Evolutionary conservation across 2,113 vertebrate species (phyloP).

Genomic region (Asarcornis scutulata): DNA sequence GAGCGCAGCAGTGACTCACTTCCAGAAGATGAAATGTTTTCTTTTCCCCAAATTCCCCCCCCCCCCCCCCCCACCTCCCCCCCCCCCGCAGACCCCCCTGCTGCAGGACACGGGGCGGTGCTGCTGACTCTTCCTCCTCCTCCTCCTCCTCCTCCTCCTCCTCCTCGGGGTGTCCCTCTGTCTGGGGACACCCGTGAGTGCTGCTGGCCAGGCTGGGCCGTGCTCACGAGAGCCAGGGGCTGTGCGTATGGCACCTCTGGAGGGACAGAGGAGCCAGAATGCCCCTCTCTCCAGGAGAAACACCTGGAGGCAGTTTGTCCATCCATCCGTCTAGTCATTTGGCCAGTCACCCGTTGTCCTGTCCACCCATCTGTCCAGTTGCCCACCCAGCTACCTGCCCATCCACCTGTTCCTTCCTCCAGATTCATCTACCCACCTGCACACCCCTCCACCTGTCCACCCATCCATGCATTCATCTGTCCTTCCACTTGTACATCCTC

Average conservation of each 20-base stretch:
- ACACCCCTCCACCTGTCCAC: too few species aligned
- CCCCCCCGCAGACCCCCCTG: not conserved
- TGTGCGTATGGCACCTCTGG: not conserved
- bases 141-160: not conserved
- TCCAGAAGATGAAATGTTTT: not conserved
- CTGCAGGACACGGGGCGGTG: accelerated
- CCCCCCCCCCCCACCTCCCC: accelerated
- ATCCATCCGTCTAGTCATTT: not conserved
- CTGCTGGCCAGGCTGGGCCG: too few species aligned
- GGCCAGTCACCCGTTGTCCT: too few species aligned
- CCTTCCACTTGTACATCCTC: too few species aligned
- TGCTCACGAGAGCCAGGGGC: accelerated
- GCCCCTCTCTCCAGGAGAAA: not conserved
- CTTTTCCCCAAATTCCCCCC: not conserved
- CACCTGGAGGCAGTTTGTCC: not conserved
- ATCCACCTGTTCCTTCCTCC: too few species aligned
- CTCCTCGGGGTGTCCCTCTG: accelerated
- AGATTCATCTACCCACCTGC: too few species aligned
- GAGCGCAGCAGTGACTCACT: not conserved
- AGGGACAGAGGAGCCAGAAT: not conserved
- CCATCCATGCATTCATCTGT: too few species aligned
- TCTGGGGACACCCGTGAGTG: not conserved
- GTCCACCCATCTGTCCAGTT: not conserved
- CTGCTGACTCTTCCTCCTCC: not conserved
- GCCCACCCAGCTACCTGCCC: not conserved